These are phyloP conservation scores for Steinernema feltiae DNA, from an alignment of 1,140 invertebrate species.

Conservation along the genomic window DNA sequence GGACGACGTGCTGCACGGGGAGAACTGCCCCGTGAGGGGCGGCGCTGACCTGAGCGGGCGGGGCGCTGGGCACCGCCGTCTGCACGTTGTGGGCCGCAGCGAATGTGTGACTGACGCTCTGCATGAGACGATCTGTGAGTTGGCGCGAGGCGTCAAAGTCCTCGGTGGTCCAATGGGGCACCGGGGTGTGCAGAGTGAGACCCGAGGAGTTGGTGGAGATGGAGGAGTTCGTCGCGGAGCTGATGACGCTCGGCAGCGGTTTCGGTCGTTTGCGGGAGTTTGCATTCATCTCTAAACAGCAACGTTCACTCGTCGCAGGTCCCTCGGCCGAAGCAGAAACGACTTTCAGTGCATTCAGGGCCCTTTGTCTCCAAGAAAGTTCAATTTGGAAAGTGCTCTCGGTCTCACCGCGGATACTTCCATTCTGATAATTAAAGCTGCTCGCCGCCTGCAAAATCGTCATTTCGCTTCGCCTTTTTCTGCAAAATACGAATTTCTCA, in stretches of 20 bases:
- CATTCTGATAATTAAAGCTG: neutral
- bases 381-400: neutral
- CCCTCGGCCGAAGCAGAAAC: too few relatives aligned
- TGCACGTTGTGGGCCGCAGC: neutral
- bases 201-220: neutral
- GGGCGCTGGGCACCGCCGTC: neutral
- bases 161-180: neutral
- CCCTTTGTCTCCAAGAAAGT: neutral
- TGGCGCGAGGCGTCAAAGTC: neutral
- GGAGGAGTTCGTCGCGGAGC: neutral
- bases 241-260: neutral
- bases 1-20: neutral
- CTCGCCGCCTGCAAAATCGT: neutral
- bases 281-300: neutral
- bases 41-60: neutral
- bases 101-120: neutral
- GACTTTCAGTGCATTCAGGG: too few relatives aligned
- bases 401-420: neutral
- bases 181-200: neutral
- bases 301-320: too few relatives aligned
- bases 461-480: neutral
- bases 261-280: neutral
- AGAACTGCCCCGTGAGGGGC: neutral
- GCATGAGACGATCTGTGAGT: neutral
- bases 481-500: neutral